Percentiles rank a stretch among this genome's conserved stretches.
Conservation (phyloP, 2,888 invertebrate species). For the Pachymerium ferrugineum region DNA sequence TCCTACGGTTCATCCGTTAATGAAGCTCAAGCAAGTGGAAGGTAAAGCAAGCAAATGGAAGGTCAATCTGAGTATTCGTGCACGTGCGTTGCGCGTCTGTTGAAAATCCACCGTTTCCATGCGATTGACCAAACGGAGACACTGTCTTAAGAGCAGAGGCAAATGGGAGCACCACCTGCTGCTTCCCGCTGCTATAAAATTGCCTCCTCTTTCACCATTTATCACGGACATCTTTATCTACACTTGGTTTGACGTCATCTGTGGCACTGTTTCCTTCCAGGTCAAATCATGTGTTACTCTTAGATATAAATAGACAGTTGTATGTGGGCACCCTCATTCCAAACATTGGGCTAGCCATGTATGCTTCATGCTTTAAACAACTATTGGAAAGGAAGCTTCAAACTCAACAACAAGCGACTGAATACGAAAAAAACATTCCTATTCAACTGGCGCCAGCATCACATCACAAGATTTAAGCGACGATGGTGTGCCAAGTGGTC, state of each 20-base stretch:
- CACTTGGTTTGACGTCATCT: slow-evolving; percentile 2
- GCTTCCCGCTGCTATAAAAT: slow-evolving; percentile 25
- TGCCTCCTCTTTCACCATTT: slow-evolving; percentile 6
- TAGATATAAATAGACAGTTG: neutral
- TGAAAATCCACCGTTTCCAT: neutral
- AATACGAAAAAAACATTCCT: neutral
- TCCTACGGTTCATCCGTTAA: slow-evolving; percentile 2
- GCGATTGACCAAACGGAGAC: slow-evolving; percentile 9
- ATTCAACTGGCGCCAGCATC: slow-evolving; percentile 24
- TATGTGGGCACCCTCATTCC: neutral
- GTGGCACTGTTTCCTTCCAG: slow-evolving; percentile 14
- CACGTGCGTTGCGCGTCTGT: neutral
- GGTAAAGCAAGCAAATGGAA: neutral
- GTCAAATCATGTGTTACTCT: neutral
- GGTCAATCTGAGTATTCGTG: neutral
- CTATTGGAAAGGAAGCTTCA: slow-evolving; percentile 6
- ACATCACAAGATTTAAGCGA: slow-evolving; percentile 10
- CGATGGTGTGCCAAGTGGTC: slow-evolving; percentile 21
- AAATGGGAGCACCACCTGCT: slow-evolving; percentile 19
- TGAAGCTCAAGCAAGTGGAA: neutral
- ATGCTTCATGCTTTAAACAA: neutral
- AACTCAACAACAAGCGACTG: neutral
- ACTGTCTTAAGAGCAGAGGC: slow-evolving; percentile 9
- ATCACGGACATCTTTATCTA: slow-evolving; percentile 20
- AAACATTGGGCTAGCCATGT: neutral